Evolutionary conservation across 2,797 vertebrate species (phyloP).

Genomic region (Chelmon rostratus): DNA sequence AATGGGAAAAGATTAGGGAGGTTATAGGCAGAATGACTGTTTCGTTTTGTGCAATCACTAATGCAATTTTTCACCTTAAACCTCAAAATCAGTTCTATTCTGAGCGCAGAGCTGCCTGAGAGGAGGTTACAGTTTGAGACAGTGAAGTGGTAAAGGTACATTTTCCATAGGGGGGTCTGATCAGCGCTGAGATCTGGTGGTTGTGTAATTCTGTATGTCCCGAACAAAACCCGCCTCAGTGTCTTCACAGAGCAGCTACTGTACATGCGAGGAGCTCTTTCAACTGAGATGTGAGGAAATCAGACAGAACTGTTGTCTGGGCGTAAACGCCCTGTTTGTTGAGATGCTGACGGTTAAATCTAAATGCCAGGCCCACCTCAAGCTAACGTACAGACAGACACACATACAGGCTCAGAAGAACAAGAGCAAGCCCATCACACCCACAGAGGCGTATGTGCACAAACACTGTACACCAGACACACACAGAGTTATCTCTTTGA

Average conservation of each 20-base stretch:
- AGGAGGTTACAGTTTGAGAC: slow-evolving; percentile 51
- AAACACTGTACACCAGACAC: background rate
- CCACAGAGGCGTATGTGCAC: background rate
- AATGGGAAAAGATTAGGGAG: background rate
- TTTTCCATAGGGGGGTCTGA: slow-evolving; percentile 67
- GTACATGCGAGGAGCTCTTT: slow-evolving; percentile 51
- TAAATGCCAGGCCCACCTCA: slow-evolving; percentile 77
- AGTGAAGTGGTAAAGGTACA: slow-evolving; percentile 29
- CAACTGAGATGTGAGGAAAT: slow-evolving; percentile 59
- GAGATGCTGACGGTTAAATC: slow-evolving; percentile 71
- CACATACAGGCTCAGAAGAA: slow-evolving; percentile 19
- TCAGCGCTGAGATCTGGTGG: slow-evolving; percentile 53
- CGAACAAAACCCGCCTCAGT: slow-evolving; percentile 23
- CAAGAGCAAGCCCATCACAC: background rate
- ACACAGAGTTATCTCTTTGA: background rate
- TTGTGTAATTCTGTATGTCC: slow-evolving; percentile 65
- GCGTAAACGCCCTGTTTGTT: slow-evolving; percentile 58
- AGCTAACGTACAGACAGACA: slow-evolving; percentile 48
- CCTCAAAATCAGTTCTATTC: slow-evolving; percentile 38
- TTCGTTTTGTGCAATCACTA: slow-evolving; percentile 1
- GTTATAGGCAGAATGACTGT: background rate
- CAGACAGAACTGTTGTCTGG: slow-evolving; percentile 53
- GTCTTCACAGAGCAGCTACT: slow-evolving; percentile 40
- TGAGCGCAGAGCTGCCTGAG: slow-evolving; percentile 20
- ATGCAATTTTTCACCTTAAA: slow-evolving; percentile 7